These are phyloP conservation scores for Harpagifer antarcticus DNA, from an alignment of 2,797 vertebrate species.

Conservation along the genomic window DNA sequence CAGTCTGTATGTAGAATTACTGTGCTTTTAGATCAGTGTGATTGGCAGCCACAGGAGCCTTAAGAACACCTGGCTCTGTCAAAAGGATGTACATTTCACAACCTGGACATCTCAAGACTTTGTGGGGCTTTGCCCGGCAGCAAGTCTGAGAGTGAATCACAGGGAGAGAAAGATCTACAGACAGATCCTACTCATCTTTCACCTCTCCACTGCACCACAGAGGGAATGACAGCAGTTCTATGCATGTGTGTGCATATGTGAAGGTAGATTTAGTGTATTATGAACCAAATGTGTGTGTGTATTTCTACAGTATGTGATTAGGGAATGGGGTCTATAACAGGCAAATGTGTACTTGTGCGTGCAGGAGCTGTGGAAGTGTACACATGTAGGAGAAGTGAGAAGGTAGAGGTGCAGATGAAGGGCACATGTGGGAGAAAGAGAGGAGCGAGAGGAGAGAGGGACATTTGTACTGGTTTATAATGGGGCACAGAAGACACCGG, in stretches of 20 bases:
- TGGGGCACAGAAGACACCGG: conserved; percentile 69
- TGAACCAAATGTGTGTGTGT: conserved; percentile 18
- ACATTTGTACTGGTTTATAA: conserved; percentile 68
- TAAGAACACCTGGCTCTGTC: conserved; percentile 56
- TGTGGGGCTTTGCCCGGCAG: conserved; percentile 65
- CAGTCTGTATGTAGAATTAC: conserved; percentile 40
- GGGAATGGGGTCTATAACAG: conserved; percentile 31
- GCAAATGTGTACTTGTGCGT: conserved; percentile 6
- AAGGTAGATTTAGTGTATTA: conserved; percentile 30
- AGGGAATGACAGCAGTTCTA: conserved; percentile 43
- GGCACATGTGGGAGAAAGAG: conserved; percentile 60
- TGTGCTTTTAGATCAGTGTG: conserved; percentile 57
- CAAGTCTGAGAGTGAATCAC: conserved; percentile 49
- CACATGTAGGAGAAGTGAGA: conserved; percentile 46
- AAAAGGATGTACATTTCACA: conserved; percentile 66
- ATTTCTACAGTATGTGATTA: conserved; percentile 10
- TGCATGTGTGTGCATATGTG: conserved; percentile 39
- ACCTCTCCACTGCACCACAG: conserved; percentile 40
- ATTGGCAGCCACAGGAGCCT: conserved; percentile 70
- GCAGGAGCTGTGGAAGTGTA: conserved; percentile 24
- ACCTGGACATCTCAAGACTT: conserved; percentile 42
- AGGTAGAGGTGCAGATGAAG: conserved; percentile 53
- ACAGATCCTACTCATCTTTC: conserved; percentile 52
- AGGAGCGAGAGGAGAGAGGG: conserved; percentile 42
- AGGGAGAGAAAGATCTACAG: conserved; percentile 36